phyloP scores from a whole-genome alignment of 2,797 vertebrate species.

The Sparidentex hasta region DNA sequence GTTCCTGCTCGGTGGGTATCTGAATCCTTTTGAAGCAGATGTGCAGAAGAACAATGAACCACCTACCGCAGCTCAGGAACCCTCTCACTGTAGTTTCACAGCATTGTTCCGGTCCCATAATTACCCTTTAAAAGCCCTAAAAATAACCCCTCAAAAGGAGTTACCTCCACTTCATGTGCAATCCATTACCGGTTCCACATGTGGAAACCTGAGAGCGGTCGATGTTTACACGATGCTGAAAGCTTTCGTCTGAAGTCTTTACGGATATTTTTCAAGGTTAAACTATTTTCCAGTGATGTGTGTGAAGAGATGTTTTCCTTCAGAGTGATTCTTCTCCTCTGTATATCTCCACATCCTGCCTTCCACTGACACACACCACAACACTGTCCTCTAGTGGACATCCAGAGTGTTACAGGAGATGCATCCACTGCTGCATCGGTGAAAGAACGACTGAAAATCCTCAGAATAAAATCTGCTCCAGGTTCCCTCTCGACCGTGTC shows the following conservation, averaged over 20 bases:
- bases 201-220: conserved; percentile 50
- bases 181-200: conserved; percentile 70
- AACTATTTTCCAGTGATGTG: neutral
- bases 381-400: conserved; percentile 58
- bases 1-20: no score
- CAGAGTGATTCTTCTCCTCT: neutral
- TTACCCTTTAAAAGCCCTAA: conserved; percentile 73
- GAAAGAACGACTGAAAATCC: neutral
- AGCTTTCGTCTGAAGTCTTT: conserved; percentile 5
- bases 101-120: conserved; percentile 77
- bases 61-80: conserved; percentile 66
- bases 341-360: neutral
- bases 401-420: neutral
- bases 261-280: conserved; percentile 9
- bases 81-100: conserved; percentile 66
- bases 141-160: conserved; percentile 68
- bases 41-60: conserved; percentile 67
- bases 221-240: conserved; percentile 24
- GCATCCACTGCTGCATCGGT: neutral
- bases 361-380: neutral
- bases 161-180: conserved; percentile 67
- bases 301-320: neutral
- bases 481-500: neutral
- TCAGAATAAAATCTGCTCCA: neutral
- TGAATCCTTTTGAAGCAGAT: conserved; percentile 12